A percentile compares a stretch with the other conserved stretches of the same genome.
Conservation (phyloP, 92 coral and sea anemone species). For the Paramuricea clavata region DNA sequence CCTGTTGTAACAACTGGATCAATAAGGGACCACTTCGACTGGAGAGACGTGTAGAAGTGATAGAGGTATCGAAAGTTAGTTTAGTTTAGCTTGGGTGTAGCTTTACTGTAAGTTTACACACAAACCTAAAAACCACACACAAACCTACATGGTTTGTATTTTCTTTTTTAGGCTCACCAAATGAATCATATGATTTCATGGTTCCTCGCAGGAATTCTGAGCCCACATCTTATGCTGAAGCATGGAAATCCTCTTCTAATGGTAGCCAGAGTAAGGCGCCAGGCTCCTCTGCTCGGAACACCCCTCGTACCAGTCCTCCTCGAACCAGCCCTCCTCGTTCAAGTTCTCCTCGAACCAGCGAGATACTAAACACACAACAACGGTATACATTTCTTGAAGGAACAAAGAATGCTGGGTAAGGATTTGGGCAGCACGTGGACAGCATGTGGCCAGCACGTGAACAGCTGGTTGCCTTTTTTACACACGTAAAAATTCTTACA, state of each 20-base stretch:
- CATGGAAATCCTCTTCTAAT: neutral
- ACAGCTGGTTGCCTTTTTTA: too few relatives aligned
- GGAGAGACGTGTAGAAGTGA: neutral
- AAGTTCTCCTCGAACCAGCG: neutral
- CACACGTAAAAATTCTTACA: too few relatives aligned
- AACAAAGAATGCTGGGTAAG: conserved; percentile 28
- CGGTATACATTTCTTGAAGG: conserved; percentile 14
- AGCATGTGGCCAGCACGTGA: neutral
- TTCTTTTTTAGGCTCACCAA: conserved; percentile 10
- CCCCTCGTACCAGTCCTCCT: neutral
- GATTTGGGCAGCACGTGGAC: neutral
- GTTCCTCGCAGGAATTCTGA: conserved; percentile 24
- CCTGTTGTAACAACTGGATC: conserved; percentile 1
- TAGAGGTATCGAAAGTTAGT: neutral
- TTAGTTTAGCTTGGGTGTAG: neutral
- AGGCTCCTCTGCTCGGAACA: neutral
- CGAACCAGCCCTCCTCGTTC: neutral
- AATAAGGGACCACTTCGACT: neutral
- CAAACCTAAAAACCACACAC: too few relatives aligned
- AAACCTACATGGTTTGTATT: neutral
- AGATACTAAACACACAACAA: neutral
- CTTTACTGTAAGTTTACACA: too few relatives aligned
- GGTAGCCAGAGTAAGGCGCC: neutral
- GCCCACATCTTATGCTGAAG: conserved; percentile 25
- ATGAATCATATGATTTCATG: conserved; percentile 2